Percentiles rank a stretch among this genome's conserved stretches.
Evolutionary conservation across 2,888 invertebrate genomes (phyloP).

Genomic region (Lepidonotus clava): DNA sequence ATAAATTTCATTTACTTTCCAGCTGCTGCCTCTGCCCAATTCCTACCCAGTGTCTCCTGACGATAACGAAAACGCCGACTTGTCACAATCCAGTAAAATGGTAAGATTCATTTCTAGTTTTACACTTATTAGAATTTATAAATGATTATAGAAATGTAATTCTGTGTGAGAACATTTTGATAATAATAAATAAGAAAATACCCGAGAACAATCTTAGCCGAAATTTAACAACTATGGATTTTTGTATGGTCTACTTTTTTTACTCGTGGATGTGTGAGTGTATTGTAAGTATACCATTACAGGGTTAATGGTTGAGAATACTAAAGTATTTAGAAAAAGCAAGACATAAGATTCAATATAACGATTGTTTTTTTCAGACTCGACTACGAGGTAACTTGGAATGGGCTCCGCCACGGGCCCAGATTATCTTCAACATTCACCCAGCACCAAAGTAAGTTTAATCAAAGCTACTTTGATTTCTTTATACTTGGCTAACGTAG

Average conservation of each 20-base stretch:
- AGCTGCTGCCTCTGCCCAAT: conserved; percentile 88
- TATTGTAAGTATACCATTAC: too few species aligned
- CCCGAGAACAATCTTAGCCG: background rate
- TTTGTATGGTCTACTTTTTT: background rate
- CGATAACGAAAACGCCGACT: conserved; percentile 82
- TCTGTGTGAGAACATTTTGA: background rate
- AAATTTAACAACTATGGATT: background rate
- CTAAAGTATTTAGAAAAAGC: too few species aligned
- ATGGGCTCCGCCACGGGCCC: conserved; percentile 92
- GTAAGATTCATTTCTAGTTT: background rate
- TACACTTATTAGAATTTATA: too few species aligned
- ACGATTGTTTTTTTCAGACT: conserved; percentile 77
- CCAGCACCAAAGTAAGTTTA: conserved; percentile 84
- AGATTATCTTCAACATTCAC: conserved; percentile 90
- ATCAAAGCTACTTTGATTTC: too few species aligned
- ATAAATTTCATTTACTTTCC: too few species aligned
- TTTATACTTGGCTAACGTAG: too few species aligned
- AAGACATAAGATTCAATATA: too few species aligned
- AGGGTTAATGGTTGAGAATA: too few species aligned
- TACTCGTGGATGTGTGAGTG: too few species aligned
- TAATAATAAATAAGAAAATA: too few species aligned
- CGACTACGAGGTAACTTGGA: conserved; percentile 87
- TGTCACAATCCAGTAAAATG: conserved; percentile 55
- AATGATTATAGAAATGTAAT: too few species aligned
- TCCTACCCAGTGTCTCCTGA: conserved; percentile 87